These are phyloP conservation scores for Ptyas mucosa DNA, from an alignment of 2,113 vertebrate genomes.

Conservation along the genomic window DNA sequence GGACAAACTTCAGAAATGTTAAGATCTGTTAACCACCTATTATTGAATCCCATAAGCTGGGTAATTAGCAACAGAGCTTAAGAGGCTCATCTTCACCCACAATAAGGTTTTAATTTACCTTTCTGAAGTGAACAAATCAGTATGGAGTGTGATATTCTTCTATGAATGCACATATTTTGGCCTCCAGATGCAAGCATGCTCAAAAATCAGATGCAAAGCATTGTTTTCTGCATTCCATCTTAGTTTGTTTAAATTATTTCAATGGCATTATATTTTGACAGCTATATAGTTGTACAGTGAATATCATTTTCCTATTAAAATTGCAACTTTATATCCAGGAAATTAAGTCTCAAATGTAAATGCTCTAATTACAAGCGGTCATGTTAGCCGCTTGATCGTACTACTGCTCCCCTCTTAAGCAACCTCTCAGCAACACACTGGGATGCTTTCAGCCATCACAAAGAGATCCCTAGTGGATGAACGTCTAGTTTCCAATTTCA, in stretches of 20 bases:
- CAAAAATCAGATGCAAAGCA: neutral
- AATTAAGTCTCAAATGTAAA: neutral
- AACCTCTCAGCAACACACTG: slow-evolving; percentile 47
- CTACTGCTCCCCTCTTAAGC: slow-evolving; percentile 54
- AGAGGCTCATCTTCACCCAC: neutral
- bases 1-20: neutral
- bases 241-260: neutral
- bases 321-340: neutral
- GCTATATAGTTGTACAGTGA: neutral
- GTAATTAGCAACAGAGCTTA: neutral
- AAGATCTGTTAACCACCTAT: neutral
- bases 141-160: neutral
- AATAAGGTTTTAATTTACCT: neutral
- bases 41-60: neutral
- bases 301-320: neutral
- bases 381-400: neutral
- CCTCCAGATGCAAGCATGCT: neutral
- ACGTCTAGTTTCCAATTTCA: slow-evolving; percentile 61
- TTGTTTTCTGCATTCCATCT: neutral
- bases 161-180: neutral
- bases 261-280: neutral
- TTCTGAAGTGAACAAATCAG: neutral
- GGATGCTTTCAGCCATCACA: slow-evolving; percentile 55
- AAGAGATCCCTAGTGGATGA: slow-evolving; percentile 51
- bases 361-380: neutral